Evolutionary conservation across 2,797 vertebrate genomes (phyloP).

Genomic region (Sebastes itinus): DNA sequence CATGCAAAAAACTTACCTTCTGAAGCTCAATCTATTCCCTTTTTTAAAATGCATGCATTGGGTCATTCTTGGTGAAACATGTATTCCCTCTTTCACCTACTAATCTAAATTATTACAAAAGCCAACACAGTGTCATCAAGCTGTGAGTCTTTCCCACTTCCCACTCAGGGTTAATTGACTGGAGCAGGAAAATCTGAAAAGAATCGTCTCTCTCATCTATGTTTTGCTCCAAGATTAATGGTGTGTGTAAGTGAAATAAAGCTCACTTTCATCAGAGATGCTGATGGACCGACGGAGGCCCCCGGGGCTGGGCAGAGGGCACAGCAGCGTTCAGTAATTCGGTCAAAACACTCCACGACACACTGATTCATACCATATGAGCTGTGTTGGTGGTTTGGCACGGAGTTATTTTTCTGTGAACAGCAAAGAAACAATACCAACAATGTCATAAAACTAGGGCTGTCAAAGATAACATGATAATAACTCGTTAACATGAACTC

Average conservation of each 20-base stretch:
- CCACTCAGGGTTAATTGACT: neutral
- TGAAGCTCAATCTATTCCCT: neutral
- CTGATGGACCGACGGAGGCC: neutral
- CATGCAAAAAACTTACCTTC: neutral
- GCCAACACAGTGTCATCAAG: neutral
- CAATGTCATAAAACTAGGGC: neutral
- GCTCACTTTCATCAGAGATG: neutral
- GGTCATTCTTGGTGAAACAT: neutral
- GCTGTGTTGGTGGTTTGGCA: neutral
- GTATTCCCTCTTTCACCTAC: neutral
- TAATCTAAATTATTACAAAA: neutral
- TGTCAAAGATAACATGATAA: too few species aligned
- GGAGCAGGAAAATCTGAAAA: slow-evolving; percentile 4
- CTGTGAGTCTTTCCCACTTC: neutral
- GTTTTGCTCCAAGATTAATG: slow-evolving; percentile 3
- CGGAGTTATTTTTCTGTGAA: neutral
- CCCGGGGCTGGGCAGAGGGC: neutral
- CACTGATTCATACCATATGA: neutral
- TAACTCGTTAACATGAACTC: rapidly evolving
- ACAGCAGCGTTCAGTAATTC: neutral
- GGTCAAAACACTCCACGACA: neutral
- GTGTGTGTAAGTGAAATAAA: neutral
- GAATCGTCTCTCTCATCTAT: neutral
- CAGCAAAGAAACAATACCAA: neutral
- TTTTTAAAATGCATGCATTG: neutral